Conservation (phyloP, 2,888 invertebrate genomes). For the Augochlorella aurata region DNA sequence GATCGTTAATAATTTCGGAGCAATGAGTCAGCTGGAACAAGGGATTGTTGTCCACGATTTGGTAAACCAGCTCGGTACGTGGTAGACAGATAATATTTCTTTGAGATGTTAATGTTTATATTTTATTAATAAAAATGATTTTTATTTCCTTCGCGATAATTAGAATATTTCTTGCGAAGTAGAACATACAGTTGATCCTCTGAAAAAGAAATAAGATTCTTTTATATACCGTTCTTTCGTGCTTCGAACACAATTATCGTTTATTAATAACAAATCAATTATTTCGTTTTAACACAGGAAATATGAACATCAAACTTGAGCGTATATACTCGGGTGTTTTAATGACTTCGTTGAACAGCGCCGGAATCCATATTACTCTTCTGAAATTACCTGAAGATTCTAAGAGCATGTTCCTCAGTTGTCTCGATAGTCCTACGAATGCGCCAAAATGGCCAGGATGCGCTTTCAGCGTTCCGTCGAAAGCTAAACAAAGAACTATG, state of each 20-base stretch:
- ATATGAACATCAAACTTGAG: constrained; percentile 67
- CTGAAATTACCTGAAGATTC: constrained; percentile 83
- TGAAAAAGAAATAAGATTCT: neutral
- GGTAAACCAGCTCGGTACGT: constrained; percentile 85
- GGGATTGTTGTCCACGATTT: constrained; percentile 88
- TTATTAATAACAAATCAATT: no score
- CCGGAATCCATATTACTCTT: constrained; percentile 90
- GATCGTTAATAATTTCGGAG: constrained; percentile 91
- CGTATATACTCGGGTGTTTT: constrained; percentile 82
- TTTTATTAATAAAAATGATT: neutral
- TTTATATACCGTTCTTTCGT: no score
- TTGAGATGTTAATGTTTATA: neutral
- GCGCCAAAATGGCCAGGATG: constrained; percentile 85
- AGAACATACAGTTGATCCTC: neutral
- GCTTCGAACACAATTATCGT: no score
- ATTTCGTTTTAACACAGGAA: constrained; percentile 57
- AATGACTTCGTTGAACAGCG: constrained; percentile 90
- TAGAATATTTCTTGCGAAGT: no score
- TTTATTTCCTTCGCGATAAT: no score
- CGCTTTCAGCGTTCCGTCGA: constrained; percentile 76
- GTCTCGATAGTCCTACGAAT: constrained; percentile 85
- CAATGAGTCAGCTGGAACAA: constrained; percentile 89
- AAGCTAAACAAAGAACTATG: neutral
- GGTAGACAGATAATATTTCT: neutral
- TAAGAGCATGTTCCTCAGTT: constrained; percentile 83